Evolutionary conservation across 2,797 vertebrate genomes (phyloP), one percentile per base, ranked within the genome.

Genomic region (Xenopus petersii): DNA sequence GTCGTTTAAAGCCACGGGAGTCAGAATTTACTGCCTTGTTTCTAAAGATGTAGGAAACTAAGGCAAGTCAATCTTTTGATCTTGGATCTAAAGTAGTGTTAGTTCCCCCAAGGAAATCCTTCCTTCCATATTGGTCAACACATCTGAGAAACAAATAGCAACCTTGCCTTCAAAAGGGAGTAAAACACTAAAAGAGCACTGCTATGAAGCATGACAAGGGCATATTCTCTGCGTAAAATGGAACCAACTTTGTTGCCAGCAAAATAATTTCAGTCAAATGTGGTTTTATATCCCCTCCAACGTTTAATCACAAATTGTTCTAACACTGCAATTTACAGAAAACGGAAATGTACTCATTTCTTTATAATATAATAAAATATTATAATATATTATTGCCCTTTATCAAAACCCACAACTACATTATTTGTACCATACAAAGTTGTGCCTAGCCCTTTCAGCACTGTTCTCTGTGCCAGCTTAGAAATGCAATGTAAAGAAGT

Each of bases 1-100:
- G 48, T 70, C 56, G 9, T 26, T 60, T 67, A 68, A 83, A 82
- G 83, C 84, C 80, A 77, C 0, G n/a, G 79, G 80, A 86, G 81
- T 73, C 79, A 47, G 81, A 78, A 83, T 83, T 84, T 82, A 81
- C 75, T 72, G 83, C 77, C 72, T 62, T 0, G 13, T 63, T 36
- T 42, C 15, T 63, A 30, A 30, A 30, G 26, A 30, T 30, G 26
- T 4, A 30, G 4, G 26, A 30, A 30, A 15, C 30, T 63, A n/a
- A 59, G 26, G 70, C 61, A 51, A 36, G 64, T 72, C 62, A 72
- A 72, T 49, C 36, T 64, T 60, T 64, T 55, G 70, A 13, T 55
- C 48, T 51, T 48, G 12, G 49, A 4, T 21, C 62, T 54, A 55
- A 47, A 55, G 51, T 54, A 6, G 33, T 71, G 10, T 61, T 61